phyloP scores from a whole-genome alignment of 1,140 invertebrate species.

The Drosophila orosa region DNA sequence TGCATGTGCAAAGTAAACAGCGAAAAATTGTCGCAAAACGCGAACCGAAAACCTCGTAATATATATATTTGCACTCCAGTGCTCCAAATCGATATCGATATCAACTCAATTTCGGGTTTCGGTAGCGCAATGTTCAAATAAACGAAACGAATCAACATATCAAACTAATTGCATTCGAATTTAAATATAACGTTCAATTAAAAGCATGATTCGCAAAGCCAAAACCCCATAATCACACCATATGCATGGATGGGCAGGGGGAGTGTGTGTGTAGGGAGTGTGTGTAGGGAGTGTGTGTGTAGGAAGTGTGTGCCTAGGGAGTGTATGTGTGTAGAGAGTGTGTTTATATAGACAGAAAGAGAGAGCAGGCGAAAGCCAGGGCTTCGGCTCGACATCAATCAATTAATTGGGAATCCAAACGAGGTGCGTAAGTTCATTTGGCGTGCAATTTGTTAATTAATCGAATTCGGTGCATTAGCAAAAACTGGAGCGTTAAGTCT shows the following conservation, averaged over 20 bases:
- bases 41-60: conserved; percentile 5
- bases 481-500: conserved; percentile 52
- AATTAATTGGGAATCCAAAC: conserved; percentile 61
- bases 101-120: conserved; percentile 36
- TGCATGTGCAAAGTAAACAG: conserved; percentile 25
- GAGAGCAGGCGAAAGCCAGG: neutral
- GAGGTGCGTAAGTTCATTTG: conserved; percentile 66
- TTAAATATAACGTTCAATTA: conserved; percentile 58
- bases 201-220: conserved; percentile 35
- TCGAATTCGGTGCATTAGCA: conserved; percentile 41
- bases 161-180: conserved; percentile 52
- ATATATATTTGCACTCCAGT: neutral
- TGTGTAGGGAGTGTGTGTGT: neutral
- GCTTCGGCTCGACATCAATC: conserved; percentile 38
- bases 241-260: neutral
- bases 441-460: conserved; percentile 68
- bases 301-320: neutral
- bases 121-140: conserved; percentile 39
- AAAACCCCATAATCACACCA: conserved; percentile 22
- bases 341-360: neutral
- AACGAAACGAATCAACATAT: conserved; percentile 49
- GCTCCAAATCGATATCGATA: conserved; percentile 32
- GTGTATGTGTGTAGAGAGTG: neutral
- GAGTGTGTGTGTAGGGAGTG: neutral
- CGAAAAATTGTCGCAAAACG: conserved; percentile 10